These are phyloP conservation scores for Motacilla tschutschensis DNA, from an alignment of 2,113 vertebrate species.

Conservation along the genomic window DNA sequence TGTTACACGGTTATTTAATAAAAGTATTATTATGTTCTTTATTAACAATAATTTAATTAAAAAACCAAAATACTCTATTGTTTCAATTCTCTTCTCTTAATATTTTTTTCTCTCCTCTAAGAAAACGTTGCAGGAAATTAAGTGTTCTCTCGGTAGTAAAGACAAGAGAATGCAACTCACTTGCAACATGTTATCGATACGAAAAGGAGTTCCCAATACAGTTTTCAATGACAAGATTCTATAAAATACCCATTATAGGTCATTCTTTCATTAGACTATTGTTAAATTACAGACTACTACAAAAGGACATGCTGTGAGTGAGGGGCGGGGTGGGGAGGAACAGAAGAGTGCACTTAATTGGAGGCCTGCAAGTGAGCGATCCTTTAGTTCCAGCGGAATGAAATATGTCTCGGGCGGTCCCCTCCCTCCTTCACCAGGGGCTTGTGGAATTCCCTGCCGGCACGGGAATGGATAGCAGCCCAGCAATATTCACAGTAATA, in stretches of 20 bases:
- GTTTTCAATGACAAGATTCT: constrained; percentile 78
- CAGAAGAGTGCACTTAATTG: constrained; percentile 97
- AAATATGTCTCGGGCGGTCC: constrained; percentile 97
- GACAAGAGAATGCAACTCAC: constrained; percentile 72
- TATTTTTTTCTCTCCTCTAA: constrained; percentile 81
- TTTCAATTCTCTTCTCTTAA: constrained; percentile 80
- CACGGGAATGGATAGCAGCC: constrained; percentile 98
- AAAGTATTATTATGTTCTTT: constrained; percentile 80
- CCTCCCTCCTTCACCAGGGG: constrained; percentile 98
- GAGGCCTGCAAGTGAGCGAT: constrained; percentile 79
- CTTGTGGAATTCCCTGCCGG: constrained; percentile 98
- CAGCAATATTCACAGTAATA: constrained; percentile 99
- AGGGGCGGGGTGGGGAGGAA: constrained; percentile 78
- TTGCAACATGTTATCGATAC: constrained; percentile 68
- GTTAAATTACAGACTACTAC: constrained; percentile 79
- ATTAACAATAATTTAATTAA: constrained; percentile 86
- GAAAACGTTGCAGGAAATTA: constrained; percentile 75
- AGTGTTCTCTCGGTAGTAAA: constrained; percentile 69
- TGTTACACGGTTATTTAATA: constrained; percentile 76
- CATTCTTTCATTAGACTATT: constrained; percentile 75
- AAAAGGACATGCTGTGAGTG: constrained; percentile 78
- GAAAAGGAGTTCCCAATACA: constrained; percentile 74
- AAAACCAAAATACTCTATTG: constrained; percentile 84
- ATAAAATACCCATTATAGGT: constrained; percentile 79
- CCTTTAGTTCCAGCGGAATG: constrained; percentile 98